Percentiles rank a stretch among this genome's conserved stretches.
Evolutionary conservation across 1,140 invertebrate species (phyloP).

Genomic region (Cotesia chilonis): DNA sequence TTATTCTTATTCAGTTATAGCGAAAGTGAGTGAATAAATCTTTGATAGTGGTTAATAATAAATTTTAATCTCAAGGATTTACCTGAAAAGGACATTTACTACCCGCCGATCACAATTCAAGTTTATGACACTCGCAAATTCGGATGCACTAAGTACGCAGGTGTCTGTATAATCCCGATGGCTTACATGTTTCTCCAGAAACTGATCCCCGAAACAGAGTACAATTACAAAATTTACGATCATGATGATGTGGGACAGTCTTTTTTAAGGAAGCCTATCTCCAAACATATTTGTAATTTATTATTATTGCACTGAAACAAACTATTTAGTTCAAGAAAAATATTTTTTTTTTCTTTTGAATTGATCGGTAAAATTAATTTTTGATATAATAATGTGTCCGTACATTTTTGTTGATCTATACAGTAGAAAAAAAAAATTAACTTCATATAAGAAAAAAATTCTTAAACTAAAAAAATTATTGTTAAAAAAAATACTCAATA

Average conservation of each 20-base stretch:
- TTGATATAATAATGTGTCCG: no score
- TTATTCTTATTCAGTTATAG: not conserved
- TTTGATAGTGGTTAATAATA: not conserved
- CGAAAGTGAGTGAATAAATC: no score
- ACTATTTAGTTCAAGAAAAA: no score
- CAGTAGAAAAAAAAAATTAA: no score
- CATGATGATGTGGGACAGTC: slow-evolving; percentile 17
- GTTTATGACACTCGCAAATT: slow-evolving; percentile 71
- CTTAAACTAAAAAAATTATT: no score
- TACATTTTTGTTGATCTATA: no score
- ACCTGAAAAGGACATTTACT: slow-evolving; percentile 60
- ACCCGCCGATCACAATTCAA: slow-evolving; percentile 67
- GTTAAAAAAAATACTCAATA: no score
- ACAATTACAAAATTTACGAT: slow-evolving; percentile 50
- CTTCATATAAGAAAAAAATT: no score
- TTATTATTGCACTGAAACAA: not conserved
- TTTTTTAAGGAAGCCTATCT: slow-evolving; percentile 13
- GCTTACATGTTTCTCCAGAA: slow-evolving; percentile 53
- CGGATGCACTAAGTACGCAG: slow-evolving; percentile 67
- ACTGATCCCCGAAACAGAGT: slow-evolving; percentile 57
- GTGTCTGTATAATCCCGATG: slow-evolving; percentile 62
- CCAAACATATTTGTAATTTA: not conserved
- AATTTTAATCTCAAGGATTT: slow-evolving; percentile 57
- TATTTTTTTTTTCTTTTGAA: no score
- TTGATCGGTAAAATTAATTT: no score